Evolutionary conservation across 1,140 invertebrate species (phyloP), one percentile per base, ranked within the genome.

Genomic region (Aphidius ervi): DNA sequence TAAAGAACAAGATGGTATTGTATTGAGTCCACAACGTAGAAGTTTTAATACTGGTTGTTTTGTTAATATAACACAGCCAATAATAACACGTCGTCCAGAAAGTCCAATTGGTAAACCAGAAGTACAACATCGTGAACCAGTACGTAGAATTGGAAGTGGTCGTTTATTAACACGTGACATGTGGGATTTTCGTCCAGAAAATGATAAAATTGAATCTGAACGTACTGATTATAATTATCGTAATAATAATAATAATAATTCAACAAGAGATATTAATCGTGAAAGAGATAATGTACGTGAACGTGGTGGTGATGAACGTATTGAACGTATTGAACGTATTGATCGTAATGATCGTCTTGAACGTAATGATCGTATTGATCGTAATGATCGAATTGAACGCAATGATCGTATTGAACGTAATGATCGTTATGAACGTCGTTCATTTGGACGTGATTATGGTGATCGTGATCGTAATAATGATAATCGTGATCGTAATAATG

Each of bases 11-110:
- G 89, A 91, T 74, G 88, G 88, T 16, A 92, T 93, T 63, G 87
- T 93, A 49, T 75, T 93, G 55, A 90, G 88, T 71, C 92, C 92
- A 47, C 91, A 93, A 70, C 82, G 92, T 6, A 83, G 87, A 46
- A 90, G 87, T 73, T 93, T 94, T 81, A 90, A 88, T 64, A 89
- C 89, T 9, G 92, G 92, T 53, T 94, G 92, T 77, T 88, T 84
- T 62, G 87, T 88, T 39, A 82, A 82, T 72, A 54, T 78, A 65
- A 63, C 72, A 68, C 81, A 83, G 23, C 71, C 79, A 42, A 68
- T 78, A 61, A 73, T 69, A 59, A 31, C 23, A 31, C 80, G 75
- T 70, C 78, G 78, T 63, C 79, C 80, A 48, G 84, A 78, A 58
- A 86, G 76, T 57, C 83, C 83, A 31, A 80, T 83, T 54, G 74